Conservation (phyloP, 2,888 invertebrate species). For the Dryocosmus kuriphilus region DNA sequence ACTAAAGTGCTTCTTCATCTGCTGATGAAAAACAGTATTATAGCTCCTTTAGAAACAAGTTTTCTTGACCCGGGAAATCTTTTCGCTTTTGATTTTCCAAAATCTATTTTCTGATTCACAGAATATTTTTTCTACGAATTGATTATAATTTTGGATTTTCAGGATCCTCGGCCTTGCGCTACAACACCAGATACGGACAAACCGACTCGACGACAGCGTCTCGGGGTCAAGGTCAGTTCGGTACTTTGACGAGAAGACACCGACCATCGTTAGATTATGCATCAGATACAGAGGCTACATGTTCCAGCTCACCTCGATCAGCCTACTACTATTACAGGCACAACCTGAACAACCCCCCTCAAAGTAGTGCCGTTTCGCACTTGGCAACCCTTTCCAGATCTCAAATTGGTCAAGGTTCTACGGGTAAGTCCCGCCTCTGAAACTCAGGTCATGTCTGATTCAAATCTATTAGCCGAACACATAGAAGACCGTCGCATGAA, state of each 20-base stretch:
- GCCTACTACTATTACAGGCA: slow-evolving; percentile 86
- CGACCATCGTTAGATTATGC: slow-evolving; percentile 92
- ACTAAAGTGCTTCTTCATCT: too few species aligned
- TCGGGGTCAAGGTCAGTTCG: slow-evolving; percentile 79
- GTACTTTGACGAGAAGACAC: slow-evolving; percentile 85
- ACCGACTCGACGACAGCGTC: slow-evolving; percentile 69
- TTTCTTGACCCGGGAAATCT: too few species aligned
- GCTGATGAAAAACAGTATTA: too few species aligned
- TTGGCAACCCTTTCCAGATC: slow-evolving; percentile 75
- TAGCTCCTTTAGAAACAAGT: too few species aligned
- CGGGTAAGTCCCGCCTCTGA: slow-evolving; percentile 60
- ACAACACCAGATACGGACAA: slow-evolving; percentile 76
- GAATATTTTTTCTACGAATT: too few species aligned
- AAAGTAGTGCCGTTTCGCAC: slow-evolving; percentile 73
- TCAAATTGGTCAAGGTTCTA: slow-evolving; percentile 74
- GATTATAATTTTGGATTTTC: neutral
- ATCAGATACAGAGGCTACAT: slow-evolving; percentile 96
- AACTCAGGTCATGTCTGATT: slow-evolving; percentile 12
- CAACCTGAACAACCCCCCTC: slow-evolving; percentile 74
- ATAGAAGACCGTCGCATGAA: slow-evolving; percentile 34
- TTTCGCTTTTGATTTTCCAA: too few species aligned
- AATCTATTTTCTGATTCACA: too few species aligned
- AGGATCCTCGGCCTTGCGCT: slow-evolving; percentile 74
- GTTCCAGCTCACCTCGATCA: slow-evolving; percentile 84
- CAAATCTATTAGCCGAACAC: slow-evolving; percentile 10